Evolutionary conservation across 2,113 vertebrate species (phyloP), one percentile per base, ranked within the genome.

Genomic region (Eudyptes chrysolophus): DNA sequence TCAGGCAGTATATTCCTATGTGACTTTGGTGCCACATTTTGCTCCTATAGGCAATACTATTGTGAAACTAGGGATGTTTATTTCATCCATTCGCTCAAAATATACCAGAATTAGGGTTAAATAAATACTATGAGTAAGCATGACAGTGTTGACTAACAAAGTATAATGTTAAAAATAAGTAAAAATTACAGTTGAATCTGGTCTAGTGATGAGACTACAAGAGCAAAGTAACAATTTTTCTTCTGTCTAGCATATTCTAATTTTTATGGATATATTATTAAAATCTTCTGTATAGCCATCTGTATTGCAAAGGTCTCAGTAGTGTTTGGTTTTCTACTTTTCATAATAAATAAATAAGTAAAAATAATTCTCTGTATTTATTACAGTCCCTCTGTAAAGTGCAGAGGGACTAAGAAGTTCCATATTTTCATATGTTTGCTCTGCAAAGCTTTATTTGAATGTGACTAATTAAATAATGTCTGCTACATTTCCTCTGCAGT

Each of bases 391-490:
- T 84, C 75, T 77, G 32, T 49, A 84, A 86, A 44, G 19, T 21
- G 52, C 72, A 81, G 38, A 62, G 38, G 22, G 60, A 36, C 75
- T 88, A 65, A 85, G 49, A 57, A 75, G 24, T 71, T 94, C 26
- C 18, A 7, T 49, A n/a, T 61, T 90, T 83, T 90, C 42, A 10
- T 83, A 32, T 42, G 12, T 89, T 95, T 80, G 38, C 17, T 88
- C 29, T 92, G 38, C 55, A 78, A 92, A 94, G n/a, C 40, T 92
- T 84, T 86, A 81, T 92, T 78, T 94, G 76, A 95, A 78, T 75
- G 44, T 1, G 2, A 15, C 72, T 94, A 88, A 81, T 92, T 94
- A 81, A 97, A 86, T 78, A 80, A 80, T 75, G 60, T 55, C 64
- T 71, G 69, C 58, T 93, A n/a, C 15, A 24, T 94, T 90, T 94